Evolutionary conservation across 2,888 invertebrate genomes (phyloP).

Genomic region (Baronia brevicornis): DNA sequence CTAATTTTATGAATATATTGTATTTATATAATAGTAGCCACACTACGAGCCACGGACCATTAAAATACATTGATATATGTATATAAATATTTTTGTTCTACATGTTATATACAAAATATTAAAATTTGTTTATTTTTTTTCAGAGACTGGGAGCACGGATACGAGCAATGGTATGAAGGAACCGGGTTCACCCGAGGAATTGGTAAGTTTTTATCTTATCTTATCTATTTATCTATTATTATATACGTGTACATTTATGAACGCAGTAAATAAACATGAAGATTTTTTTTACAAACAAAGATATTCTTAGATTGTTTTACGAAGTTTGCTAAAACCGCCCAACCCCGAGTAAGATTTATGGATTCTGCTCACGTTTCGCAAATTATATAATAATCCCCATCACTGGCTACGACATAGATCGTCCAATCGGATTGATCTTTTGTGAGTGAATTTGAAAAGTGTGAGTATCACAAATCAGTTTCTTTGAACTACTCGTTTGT

Average conservation of each 20-base stretch:
- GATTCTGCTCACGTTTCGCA: conserved; percentile 15
- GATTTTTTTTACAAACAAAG: conserved; percentile 7
- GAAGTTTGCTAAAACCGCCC: conserved; percentile 13
- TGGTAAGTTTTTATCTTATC: conserved; percentile 71
- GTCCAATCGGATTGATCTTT: conserved; percentile 27
- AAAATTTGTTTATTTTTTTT: conserved; percentile 50
- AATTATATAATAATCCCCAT: conserved; percentile 23
- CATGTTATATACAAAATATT: not conserved
- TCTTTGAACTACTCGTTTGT: conserved; percentile 21
- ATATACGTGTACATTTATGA: not conserved
- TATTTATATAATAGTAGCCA: too few relatives aligned
- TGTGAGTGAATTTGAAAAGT: conserved; percentile 21
- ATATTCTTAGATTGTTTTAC: conserved; percentile 9
- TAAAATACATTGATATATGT: too few relatives aligned
- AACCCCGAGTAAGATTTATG: conserved; percentile 15
- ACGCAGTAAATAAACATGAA: too few relatives aligned
- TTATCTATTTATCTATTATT: conserved; percentile 7
- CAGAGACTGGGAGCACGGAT: conserved; percentile 81
- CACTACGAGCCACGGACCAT: too few relatives aligned
- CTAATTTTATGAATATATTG: too few relatives aligned
- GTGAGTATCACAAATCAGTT: conserved; percentile 13
- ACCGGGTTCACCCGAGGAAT: conserved; percentile 88
- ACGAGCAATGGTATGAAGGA: conserved; percentile 91
- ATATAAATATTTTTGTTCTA: not conserved
- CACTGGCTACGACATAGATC: conserved; percentile 16